Conservation (phyloP, 2,888 invertebrate species). For the Lasioglossum morio region DNA sequence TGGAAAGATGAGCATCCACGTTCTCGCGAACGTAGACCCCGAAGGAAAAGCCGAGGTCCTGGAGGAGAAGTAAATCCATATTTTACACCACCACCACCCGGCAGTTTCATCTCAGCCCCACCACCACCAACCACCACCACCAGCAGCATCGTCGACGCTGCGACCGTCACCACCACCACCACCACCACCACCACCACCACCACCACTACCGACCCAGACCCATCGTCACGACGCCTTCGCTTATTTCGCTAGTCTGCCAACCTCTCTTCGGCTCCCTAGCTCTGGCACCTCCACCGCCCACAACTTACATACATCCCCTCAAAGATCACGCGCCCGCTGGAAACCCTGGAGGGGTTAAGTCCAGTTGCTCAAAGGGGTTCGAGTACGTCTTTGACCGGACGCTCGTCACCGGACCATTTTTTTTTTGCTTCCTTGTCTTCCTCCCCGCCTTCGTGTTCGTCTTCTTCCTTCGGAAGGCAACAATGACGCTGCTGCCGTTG, state of each 20-base stretch:
- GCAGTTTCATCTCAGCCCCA: constrained; percentile 67
- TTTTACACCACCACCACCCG: constrained; percentile 82
- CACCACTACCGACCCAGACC: constrained; percentile 32
- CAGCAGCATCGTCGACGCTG: not conserved
- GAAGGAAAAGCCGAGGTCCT: constrained; percentile 79
- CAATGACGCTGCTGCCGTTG: constrained; percentile 58
- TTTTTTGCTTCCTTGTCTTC: constrained; percentile 22
- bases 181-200: constrained; percentile 64
- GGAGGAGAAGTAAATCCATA: constrained; percentile 84
- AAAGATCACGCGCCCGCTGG: constrained; percentile 72
- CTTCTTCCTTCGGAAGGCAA: constrained; percentile 19
- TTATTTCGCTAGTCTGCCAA: constrained; percentile 76
- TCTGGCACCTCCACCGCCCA: constrained; percentile 62
- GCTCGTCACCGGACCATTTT: constrained; percentile 59
- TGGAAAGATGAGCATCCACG: constrained; percentile 42
- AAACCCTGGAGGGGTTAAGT: constrained; percentile 50
- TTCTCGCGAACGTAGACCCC: constrained; percentile 71
- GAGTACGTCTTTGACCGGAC: constrained; percentile 64
- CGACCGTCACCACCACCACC: constrained; percentile 46
- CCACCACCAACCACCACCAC: constrained; percentile 62
- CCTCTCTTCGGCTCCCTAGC: constrained; percentile 62
- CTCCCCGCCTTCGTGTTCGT: not conserved
- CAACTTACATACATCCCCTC: constrained; percentile 75
- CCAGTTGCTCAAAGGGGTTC: constrained; percentile 64
- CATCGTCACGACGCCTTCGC: constrained; percentile 73